Evolutionary conservation across 1,140 invertebrate species (phyloP).

Genomic region (Meteorus sp.): DNA sequence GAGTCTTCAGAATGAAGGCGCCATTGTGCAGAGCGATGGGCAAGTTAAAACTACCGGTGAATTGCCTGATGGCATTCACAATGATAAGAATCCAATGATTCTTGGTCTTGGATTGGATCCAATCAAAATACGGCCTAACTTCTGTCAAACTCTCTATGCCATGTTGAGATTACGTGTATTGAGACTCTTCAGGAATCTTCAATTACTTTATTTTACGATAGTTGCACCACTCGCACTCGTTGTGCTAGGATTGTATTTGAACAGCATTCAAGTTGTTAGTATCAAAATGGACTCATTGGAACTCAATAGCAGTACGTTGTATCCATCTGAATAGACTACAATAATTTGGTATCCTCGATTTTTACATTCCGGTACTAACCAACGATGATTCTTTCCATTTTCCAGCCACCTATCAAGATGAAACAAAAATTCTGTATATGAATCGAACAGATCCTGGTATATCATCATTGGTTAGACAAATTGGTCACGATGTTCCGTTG

Average conservation of each 20-base stretch:
- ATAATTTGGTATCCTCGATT: slow-evolving; percentile 8
- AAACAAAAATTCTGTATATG: slow-evolving; percentile 46
- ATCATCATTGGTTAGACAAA: slow-evolving; percentile 40
- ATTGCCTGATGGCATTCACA: slow-evolving; percentile 47
- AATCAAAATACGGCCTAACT: slow-evolving; percentile 61
- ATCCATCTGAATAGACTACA: not conserved
- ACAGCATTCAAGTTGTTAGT: slow-evolving; percentile 66
- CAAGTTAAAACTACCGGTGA: slow-evolving; percentile 54
- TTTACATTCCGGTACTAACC: slow-evolving; percentile 12
- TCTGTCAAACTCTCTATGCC: slow-evolving; percentile 58
- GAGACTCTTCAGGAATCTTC: slow-evolving; percentile 57
- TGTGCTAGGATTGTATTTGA: slow-evolving; percentile 69
- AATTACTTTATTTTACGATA: slow-evolving; percentile 59
- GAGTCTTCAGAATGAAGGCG: slow-evolving; percentile 69
- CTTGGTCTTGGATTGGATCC: slow-evolving; percentile 61
- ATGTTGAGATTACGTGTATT: slow-evolving; percentile 57
- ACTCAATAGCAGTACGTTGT: slow-evolving; percentile 55
- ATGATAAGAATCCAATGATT: slow-evolving; percentile 51
- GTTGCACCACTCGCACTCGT: slow-evolving; percentile 65
- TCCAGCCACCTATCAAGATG: slow-evolving; percentile 47
- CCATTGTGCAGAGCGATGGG: slow-evolving; percentile 48
- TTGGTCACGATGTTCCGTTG: slow-evolving; percentile 52
- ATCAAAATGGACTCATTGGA: slow-evolving; percentile 65
- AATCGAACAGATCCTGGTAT: slow-evolving; percentile 49
- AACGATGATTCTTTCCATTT: too few species aligned